Evolutionary conservation across 2,888 invertebrate genomes (phyloP), one percentile per base, ranked within the genome.

Genomic region (Aphodius granarius): DNA sequence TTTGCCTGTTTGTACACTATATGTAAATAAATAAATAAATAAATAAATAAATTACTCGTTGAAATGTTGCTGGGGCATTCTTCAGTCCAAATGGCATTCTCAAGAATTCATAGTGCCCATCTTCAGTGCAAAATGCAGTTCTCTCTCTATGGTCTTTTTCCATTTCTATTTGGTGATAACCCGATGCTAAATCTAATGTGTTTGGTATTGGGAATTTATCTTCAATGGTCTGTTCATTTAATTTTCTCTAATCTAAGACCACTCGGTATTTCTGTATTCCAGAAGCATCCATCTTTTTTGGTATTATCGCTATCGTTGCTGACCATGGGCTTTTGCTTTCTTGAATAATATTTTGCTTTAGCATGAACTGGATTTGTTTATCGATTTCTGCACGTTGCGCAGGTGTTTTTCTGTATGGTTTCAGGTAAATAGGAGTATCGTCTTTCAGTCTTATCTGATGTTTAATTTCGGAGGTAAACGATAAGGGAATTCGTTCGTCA

Each of bases 171-270:
- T n/a, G n/a, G n/a, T n/a, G n/a, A n/a, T n/a, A n/a, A n/a, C n/a
- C n/a, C n/a, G n/a, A n/a, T n/a, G n/a, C n/a, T n/a, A n/a, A n/a
- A n/a, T n/a, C n/a, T n/a, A n/a, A n/a, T n/a, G n/a, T n/a, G n/a
- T 23, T 23, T 5, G 23, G 23, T 82, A 74, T 82, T 80, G 81
- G 82, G 21, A 81, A 84, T 78, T 78, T 81, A 73, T 84, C 83
- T 16, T 80, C 79, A 1, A 83, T 77, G 0, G 82, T 83, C 72
- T 80, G 79, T 70, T 81, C 80, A 70, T 84, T 84, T 2, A 81
- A 18, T 64, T 18, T n/a, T 73, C 79, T 80, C 18, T 77, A 80
- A 23, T 81, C 81, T 21, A 80, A 77, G 1, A 80, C 81, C 6
- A 81, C 21, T 72, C 80, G 63, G 77, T 77, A 80, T 76, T 81